These are phyloP conservation scores for Ibycter americanus DNA, from an alignment of 2,797 vertebrate genomes.

Conservation along the genomic window DNA sequence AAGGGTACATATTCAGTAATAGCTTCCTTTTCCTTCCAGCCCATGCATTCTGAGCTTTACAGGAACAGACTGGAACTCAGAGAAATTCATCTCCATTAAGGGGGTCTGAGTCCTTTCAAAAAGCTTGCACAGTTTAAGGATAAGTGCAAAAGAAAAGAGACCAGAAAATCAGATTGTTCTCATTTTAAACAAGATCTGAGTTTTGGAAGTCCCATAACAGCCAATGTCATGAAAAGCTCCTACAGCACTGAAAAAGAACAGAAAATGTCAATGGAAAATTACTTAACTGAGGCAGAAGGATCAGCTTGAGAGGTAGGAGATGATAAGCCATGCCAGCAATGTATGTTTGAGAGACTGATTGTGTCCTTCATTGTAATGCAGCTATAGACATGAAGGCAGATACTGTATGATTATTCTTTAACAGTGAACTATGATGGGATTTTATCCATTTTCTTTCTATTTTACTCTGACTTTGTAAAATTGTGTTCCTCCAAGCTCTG, in stretches of 20 bases:
- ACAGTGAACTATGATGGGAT: neutral
- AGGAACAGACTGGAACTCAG: neutral
- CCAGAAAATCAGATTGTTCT: neutral
- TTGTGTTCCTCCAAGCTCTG: neutral
- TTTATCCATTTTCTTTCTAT: conserved; percentile 55
- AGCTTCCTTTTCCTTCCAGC: neutral
- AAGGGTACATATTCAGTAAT: neutral
- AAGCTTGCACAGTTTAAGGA: neutral
- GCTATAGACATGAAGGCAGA: neutral
- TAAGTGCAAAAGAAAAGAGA: neutral
- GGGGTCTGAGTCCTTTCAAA: neutral
- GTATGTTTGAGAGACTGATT: neutral
- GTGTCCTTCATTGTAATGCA: conserved; percentile 30
- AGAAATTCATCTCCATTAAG: neutral
- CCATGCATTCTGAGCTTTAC: neutral
- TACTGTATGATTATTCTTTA: conserved; percentile 34
- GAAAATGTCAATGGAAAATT: conserved; percentile 20
- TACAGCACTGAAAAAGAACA: neutral
- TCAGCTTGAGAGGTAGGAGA: conserved; percentile 15
- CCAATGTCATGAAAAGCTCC: conserved; percentile 9
- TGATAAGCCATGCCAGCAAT: conserved; percentile 10
- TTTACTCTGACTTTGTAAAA: conserved; percentile 42
- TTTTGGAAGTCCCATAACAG: neutral
- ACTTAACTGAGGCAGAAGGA: conserved; percentile 5
- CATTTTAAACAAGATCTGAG: neutral